Base-by-base conservation (phyloP, 2,113 vertebrate genomes). In the Ariopsis seemanni region DNA sequence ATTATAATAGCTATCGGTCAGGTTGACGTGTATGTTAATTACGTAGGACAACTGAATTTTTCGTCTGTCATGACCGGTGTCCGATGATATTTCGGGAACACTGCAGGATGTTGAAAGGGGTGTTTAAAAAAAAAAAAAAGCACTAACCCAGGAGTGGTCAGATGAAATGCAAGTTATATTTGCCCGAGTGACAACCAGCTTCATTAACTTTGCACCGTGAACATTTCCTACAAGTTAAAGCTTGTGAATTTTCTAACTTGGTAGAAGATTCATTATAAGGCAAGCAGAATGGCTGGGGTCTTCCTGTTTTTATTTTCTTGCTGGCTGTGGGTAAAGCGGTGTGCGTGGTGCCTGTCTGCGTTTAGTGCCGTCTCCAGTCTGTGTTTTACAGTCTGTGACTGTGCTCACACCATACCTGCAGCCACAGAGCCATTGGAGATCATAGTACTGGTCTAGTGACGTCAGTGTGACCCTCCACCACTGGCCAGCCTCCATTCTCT, bases 381-480 rank as follows among this genome's bases (percentile, higher is more conserved):
- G 94, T 60, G 95, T 96, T 91, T 95, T 95, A 91, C 94, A 90
- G 93, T 1, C 86, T 88, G 50, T 89, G 91, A 75, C 89, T 90
- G 91, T 57, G 86, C 95, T 95, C 95, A 94, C 92, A 71, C 94
- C 92, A 88, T 91, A 95, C 93, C 91, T 89, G 87, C 88, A 91
- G 95, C 95, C 95, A 93, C 86, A 95, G 92, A 96, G 74, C 77
- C 92, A 88, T 62, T 4, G 94, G 95, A 94, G 94, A 93, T 95
- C 95, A 95, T 96, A 96, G 95, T 96, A 96, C 95, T 95, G 95
- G 93, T 89, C 92, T 74, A 92, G 90, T 94, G 94, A 93, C 52
- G 93, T 95, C 93, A 84, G 60, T 30, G 50, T 5, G 95, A 93
- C 93, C 50, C 50, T 65, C 87, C 22, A 91, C 91, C 94, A 92